phyloP scores from a whole-genome alignment of 2,797 vertebrate genomes.

The Mionectes olivaceus region DNA sequence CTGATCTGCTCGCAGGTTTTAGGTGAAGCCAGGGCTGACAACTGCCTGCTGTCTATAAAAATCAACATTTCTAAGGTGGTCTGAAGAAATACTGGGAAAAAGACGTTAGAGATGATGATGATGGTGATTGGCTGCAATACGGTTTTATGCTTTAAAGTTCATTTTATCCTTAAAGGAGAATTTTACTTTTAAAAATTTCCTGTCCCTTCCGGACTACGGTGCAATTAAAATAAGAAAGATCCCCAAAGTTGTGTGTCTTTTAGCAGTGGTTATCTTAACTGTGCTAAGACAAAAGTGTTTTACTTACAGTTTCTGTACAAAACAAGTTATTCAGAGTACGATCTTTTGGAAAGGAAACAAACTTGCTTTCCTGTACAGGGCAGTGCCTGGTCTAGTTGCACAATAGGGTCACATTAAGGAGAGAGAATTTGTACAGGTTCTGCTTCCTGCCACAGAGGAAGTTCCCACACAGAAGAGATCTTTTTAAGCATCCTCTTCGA shows the following conservation, averaged over 20 bases:
- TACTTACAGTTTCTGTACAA: neutral
- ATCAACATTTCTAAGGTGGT: neutral
- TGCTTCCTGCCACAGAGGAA: conserved; percentile 49
- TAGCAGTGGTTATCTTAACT: neutral
- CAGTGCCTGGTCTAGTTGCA: neutral
- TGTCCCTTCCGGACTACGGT: neutral
- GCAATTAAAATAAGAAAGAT: neutral
- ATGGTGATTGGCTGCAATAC: neutral
- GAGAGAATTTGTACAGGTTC: neutral
- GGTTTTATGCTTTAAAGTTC: neutral
- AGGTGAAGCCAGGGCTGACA: neutral
- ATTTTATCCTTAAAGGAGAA: neutral
- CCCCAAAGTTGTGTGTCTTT: neutral
- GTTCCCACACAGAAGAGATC: neutral
- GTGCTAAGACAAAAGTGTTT: neutral
- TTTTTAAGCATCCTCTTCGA: neutral
- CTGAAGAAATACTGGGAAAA: neutral
- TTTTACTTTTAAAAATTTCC: neutral
- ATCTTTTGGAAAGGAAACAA: conserved; percentile 36
- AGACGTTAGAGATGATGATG: neutral
- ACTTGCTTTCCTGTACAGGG: neutral
- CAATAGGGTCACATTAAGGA: conserved; percentile 3
- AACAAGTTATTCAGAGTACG: neutral
- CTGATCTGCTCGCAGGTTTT: neutral
- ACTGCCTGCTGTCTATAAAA: neutral